These are phyloP conservation scores for Plebejus melissa DNA, from an alignment of 2,888 invertebrate species.

Conservation along the genomic window DNA sequence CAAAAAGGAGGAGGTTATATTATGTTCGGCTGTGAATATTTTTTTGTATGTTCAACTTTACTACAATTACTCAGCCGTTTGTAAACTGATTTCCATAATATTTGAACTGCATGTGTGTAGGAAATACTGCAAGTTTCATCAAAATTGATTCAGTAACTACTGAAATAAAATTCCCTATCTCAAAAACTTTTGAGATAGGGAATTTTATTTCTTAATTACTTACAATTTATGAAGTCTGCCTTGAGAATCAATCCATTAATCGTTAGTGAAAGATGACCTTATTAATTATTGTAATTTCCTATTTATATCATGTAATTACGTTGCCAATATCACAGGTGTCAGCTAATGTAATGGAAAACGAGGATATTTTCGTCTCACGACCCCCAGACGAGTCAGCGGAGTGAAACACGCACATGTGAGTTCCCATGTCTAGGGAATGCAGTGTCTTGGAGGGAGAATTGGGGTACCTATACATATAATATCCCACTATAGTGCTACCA, in stretches of 20 bases:
- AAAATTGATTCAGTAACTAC: no score
- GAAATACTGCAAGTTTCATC: no score
- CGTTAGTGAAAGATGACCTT: neutral
- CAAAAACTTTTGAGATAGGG: no score
- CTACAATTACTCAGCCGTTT: no score
- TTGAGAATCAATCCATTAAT: neutral
- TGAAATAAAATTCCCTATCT: no score
- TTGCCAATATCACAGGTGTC: slow-evolving; percentile 10
- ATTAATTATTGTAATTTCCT: neutral
- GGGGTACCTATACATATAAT: neutral
- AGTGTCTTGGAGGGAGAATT: neutral
- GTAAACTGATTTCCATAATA: no score
- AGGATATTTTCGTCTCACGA: slow-evolving; percentile 19
- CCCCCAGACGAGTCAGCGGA: slow-evolving; percentile 13
- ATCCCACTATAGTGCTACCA: neutral
- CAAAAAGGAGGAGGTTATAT: no score
- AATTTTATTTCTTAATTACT: no score
- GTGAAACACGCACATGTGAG: slow-evolving; percentile 24
- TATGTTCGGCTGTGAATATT: no score
- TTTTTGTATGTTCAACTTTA: no score
- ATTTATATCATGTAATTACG: slow-evolving; percentile 6
- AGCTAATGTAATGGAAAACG: slow-evolving; percentile 19
- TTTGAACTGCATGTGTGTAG: no score
- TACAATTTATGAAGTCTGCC: neutral
- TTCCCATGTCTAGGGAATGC: slow-evolving; percentile 13